A percentile compares a stretch with the other conserved stretches of the same genome.
Evolutionary conservation across 2,888 invertebrate species (phyloP).

Genomic region (Poecilobothrus nobilitatus): DNA sequence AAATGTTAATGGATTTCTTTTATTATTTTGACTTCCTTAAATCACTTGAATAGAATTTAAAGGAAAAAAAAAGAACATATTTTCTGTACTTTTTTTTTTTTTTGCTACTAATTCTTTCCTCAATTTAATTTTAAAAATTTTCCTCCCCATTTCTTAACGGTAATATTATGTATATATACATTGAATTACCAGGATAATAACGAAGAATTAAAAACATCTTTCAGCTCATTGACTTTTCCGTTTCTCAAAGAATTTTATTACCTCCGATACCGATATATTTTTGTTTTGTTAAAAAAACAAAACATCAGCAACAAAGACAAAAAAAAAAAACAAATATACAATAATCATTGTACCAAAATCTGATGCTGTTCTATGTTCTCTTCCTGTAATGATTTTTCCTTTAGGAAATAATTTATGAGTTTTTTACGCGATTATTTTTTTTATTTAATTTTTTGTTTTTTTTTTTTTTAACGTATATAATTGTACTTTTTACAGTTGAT

Average conservation of each 20-base stretch:
- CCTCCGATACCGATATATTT: too few species aligned
- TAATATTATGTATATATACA: neutral
- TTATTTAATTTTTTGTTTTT: neutral
- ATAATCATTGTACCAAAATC: neutral
- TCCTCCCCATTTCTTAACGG: neutral
- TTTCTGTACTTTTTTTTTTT: too few species aligned
- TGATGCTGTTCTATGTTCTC: neutral
- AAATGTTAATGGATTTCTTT: too few species aligned
- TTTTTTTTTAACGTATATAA: too few species aligned
- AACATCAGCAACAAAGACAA: neutral
- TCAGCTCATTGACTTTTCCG: conserved; percentile 1
- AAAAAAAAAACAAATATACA: too few species aligned
- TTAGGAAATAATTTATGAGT: neutral
- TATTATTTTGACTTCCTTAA: too few species aligned
- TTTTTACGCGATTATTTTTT: neutral
- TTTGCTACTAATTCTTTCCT: neutral
- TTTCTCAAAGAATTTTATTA: neutral
- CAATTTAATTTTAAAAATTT: neutral
- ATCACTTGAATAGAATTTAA: too few species aligned
- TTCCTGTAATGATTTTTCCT: neutral
- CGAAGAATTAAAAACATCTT: neutral
- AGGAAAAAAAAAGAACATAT: too few species aligned
- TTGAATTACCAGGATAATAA: neutral
- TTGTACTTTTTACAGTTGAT: neutral
- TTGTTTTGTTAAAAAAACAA: neutral